Evolutionary conservation across 2,888 invertebrate genomes (phyloP).

Genomic region (Drosophila kambysellisi): DNA sequence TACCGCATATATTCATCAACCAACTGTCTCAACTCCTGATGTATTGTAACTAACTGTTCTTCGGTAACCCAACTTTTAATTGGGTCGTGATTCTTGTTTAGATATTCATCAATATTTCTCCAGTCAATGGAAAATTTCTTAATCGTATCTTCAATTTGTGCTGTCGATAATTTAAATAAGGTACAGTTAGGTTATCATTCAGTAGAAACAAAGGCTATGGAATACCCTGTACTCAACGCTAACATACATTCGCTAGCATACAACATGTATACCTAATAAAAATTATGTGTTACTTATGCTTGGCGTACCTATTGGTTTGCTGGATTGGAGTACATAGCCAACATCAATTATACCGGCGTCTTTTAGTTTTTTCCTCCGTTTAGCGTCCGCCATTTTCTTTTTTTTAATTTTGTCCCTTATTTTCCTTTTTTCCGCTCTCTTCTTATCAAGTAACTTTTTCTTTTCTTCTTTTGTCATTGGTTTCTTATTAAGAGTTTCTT

Average conservation of each 20-base stretch:
- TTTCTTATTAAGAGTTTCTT: conserved; percentile 66
- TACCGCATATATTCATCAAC: conserved; percentile 86
- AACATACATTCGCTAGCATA: not conserved
- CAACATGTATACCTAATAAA: not conserved
- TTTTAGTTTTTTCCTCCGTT: conserved; percentile 72
- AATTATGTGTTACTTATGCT: not conserved
- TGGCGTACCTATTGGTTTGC: conserved; percentile 72
- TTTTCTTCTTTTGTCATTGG: conserved; percentile 80
- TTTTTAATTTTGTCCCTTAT: conserved; percentile 68
- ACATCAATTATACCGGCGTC: conserved; percentile 75
- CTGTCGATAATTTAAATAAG: conserved; percentile 40
- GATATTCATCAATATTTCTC: conserved; percentile 82
- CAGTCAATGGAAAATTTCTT: conserved; percentile 79
- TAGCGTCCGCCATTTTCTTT: conserved; percentile 71
- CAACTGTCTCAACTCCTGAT: conserved; percentile 86
- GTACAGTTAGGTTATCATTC: not conserved
- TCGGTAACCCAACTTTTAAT: conserved; percentile 84
- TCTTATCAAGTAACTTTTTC: conserved; percentile 72
- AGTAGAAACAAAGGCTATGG: not conserved
- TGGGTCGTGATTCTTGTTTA: conserved; percentile 79
- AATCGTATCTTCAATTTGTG: conserved; percentile 73
- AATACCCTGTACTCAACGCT: not conserved
- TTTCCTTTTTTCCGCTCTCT: conserved; percentile 62
- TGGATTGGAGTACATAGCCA: conserved; percentile 58
- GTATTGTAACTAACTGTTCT: conserved; percentile 86